Evolutionary conservation across 2,888 invertebrate species (phyloP).

Genomic region (Colletes collaris): DNA sequence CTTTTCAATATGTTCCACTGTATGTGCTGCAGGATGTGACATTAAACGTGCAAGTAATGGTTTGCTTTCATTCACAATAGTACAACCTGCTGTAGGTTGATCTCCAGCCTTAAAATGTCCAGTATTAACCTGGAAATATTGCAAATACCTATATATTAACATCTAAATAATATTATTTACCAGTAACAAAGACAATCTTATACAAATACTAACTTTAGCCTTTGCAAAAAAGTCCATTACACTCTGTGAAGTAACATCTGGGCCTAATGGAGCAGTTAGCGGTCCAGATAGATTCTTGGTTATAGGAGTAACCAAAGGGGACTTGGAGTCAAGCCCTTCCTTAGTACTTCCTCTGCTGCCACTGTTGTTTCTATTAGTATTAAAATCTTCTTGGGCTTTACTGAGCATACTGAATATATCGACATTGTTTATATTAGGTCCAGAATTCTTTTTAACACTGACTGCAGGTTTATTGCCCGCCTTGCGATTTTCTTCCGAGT

Average conservation of each 20-base stretch:
- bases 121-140: constrained; percentile 75
- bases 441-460: constrained; percentile 73
- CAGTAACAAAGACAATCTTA: background rate
- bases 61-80: constrained; percentile 85
- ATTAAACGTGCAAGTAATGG: constrained; percentile 90
- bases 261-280: constrained; percentile 85
- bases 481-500: constrained; percentile 81
- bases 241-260: constrained; percentile 91
- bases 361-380: constrained; percentile 85
- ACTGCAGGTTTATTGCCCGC: constrained; percentile 75
- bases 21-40: constrained; percentile 91
- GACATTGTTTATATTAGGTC: constrained; percentile 81
- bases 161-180: background rate
- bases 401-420: constrained; percentile 94
- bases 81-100: constrained; percentile 76
- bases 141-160: background rate
- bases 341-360: constrained; percentile 63
- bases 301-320: constrained; percentile 70
- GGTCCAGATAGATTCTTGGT: constrained; percentile 73
- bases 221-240: constrained; percentile 95
- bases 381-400: constrained; percentile 95
- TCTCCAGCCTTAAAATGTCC: constrained; percentile 79
- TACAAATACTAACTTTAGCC: constrained; percentile 83
- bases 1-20: constrained; percentile 94
- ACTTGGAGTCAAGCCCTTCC: constrained; percentile 68